Base-by-base conservation (phyloP, 2,797 vertebrate genomes). In the Eospalax fontanierii region DNA sequence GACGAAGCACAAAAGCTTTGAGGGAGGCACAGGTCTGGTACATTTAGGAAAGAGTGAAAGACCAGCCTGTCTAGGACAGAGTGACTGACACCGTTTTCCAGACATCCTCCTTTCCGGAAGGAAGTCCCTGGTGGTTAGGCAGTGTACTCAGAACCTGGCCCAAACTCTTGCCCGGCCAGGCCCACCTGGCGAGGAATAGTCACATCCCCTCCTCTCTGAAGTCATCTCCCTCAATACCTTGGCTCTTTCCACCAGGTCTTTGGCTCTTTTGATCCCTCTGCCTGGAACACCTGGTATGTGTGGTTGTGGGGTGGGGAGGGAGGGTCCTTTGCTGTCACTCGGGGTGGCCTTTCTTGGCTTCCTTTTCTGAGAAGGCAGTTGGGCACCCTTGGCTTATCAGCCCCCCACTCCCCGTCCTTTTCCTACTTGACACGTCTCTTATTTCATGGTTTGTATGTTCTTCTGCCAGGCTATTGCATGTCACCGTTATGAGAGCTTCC, bases 21-120 rank as follows among this genome's bases (percentile, higher is more conserved):
- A 15, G 50, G 14, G 50, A 54, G 12, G 12, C 50, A 54, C 50
- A 54, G 50, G 8, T 54, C 50, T 54, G 50, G 8, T 54, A 14
- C 50, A 54, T 54, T 54, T 54, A 54, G 50, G 26, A 75, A 46
- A 46, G 73, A 43, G 14, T n/a, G 38, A 46, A 75, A 16, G 40
- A 75, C 38, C 12, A 26, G 19, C 2, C 18, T 54, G 46, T 18
- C 46, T 46, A 54, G 82, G 84, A 15, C 71, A 30, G 66, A 54
- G 40, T 10, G 35, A 4, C 6, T 6, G n/a, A 3, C 30, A 5
- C 28, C 1, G 0, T 24, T 2, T 6, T 30, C 75, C 40, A 35
- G 4, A 68, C 24, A 18, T 65, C 6, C 7, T 21, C 16, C 10
- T 28, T 35, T 54, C 59, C 40, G 1, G 1, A 28, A 1, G 2